Evolutionary conservation across 2,888 invertebrate genomes (phyloP).

Genomic region (Heliothis peltigera): DNA sequence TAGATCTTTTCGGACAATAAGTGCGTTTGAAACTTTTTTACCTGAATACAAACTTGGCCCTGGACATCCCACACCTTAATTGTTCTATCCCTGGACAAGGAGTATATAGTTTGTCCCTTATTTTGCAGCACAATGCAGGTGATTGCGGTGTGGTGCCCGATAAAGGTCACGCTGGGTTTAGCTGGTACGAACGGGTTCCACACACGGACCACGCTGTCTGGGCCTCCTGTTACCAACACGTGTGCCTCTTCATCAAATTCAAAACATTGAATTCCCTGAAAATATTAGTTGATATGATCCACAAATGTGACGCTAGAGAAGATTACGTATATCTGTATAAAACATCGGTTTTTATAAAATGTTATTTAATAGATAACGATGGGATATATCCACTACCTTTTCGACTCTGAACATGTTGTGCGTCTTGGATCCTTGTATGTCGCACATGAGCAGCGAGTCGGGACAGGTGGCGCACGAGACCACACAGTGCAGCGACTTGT

Average conservation of each 20-base stretch:
- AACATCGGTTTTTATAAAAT: no score
- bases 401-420: constrained; percentile 90
- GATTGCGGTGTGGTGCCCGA: constrained; percentile 93
- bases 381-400: constrained; percentile 71
- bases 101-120: constrained; percentile 91
- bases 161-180: constrained; percentile 90
- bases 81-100: constrained; percentile 92
- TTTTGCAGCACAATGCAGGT: constrained; percentile 92
- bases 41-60: constrained; percentile 92
- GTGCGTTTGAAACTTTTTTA: constrained; percentile 58
- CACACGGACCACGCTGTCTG: constrained; percentile 93
- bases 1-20: background rate
- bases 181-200: constrained; percentile 95
- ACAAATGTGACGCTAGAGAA: no score
- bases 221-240: constrained; percentile 92
- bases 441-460: constrained; percentile 91
- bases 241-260: constrained; percentile 90
- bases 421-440: constrained; percentile 89
- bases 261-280: constrained; percentile 91
- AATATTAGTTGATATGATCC: background rate
- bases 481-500: constrained; percentile 91
- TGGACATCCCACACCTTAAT: constrained; percentile 95
- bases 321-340: no score
- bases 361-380: background rate
- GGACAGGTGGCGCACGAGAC: constrained; percentile 92